Percentiles rank a stretch among this genome's conserved stretches.
Conservation (phyloP, 2,888 invertebrate species). For the Patella depressa region DNA sequence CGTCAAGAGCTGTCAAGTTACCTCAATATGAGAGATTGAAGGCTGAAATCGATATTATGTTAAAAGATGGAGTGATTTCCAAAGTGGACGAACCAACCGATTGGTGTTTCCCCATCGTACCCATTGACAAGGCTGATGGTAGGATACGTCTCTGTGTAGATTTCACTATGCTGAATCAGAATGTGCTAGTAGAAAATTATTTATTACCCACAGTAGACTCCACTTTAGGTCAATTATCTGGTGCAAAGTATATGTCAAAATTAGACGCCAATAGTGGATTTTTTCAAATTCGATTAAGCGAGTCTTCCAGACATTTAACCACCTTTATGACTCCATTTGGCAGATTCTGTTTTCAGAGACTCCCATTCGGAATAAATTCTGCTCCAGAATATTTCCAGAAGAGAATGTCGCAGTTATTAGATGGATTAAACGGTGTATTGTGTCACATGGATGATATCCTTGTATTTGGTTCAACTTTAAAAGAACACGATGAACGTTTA, state of each 20-base stretch:
- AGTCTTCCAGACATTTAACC: conserved; percentile 27
- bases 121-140: too few relatives aligned
- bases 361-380: conserved; percentile 55
- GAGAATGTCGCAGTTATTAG: conserved; percentile 54
- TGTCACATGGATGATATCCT: conserved; percentile 41
- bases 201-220: conserved; percentile 26
- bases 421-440: conserved; percentile 28
- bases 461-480: conserved; percentile 17
- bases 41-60: too few relatives aligned
- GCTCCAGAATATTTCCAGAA: conserved; percentile 71
- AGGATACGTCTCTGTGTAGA: neutral
- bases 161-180: conserved; percentile 21
- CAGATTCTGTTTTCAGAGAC: conserved; percentile 33
- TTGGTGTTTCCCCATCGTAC: too few relatives aligned
- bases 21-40: too few relatives aligned
- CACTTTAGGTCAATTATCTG: conserved; percentile 23
- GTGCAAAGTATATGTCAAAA: conserved; percentile 27
- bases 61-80: too few relatives aligned
- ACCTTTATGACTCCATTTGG: conserved; percentile 47
- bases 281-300: conserved; percentile 23
- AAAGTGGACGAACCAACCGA: too few relatives aligned
- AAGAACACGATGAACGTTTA: conserved; percentile 27
- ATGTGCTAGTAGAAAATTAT: conserved; percentile 24
- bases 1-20: too few relatives aligned
- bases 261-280: conserved; percentile 31